A percentile compares a stretch with the other conserved stretches of the same genome.
phyloP scores from a whole-genome alignment of 2,113 vertebrate genomes.

The Pampusana beccarii region DNA sequence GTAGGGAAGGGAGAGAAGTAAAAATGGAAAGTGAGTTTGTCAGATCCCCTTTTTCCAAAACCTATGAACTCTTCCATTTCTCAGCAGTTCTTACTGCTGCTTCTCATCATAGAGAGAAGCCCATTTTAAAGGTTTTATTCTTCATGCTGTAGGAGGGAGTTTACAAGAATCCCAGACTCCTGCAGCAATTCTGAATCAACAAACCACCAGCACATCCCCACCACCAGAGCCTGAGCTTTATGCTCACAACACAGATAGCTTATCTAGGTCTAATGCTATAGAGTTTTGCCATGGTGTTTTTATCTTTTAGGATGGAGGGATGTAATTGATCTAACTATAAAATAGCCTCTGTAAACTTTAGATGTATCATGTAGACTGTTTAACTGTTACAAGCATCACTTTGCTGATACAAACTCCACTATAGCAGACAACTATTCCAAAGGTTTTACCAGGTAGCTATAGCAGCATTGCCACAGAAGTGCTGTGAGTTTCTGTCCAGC shows the following conservation, averaged over 20 bases:
- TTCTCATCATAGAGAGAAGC: not conserved
- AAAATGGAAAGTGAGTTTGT: not conserved
- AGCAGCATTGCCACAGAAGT: fast-evolving
- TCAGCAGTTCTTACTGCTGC: not conserved
- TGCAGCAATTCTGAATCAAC: not conserved
- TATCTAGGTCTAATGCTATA: too few species aligned
- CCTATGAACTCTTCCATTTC: not conserved
- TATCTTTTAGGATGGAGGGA: not conserved
- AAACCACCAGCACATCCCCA: not conserved
- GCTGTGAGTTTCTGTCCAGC: too few species aligned
- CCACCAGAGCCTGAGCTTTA: not conserved
- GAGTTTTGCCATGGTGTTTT: not conserved
- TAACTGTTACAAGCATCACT: too few species aligned
- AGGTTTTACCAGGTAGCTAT: not conserved
- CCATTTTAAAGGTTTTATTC: not conserved
- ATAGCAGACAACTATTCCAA: too few species aligned
- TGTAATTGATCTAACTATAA: not conserved
- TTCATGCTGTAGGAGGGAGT: not conserved
- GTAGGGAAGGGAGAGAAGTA: not conserved
- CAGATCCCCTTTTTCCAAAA: not conserved
- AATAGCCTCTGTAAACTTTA: not conserved
- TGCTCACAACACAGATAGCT: fast-evolving
- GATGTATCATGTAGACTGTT: too few species aligned
- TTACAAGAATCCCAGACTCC: not conserved
- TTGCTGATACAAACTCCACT: not conserved